Evolutionary conservation across 1,140 invertebrate genomes (phyloP).

Genomic region (Choristoneura fumiferana): DNA sequence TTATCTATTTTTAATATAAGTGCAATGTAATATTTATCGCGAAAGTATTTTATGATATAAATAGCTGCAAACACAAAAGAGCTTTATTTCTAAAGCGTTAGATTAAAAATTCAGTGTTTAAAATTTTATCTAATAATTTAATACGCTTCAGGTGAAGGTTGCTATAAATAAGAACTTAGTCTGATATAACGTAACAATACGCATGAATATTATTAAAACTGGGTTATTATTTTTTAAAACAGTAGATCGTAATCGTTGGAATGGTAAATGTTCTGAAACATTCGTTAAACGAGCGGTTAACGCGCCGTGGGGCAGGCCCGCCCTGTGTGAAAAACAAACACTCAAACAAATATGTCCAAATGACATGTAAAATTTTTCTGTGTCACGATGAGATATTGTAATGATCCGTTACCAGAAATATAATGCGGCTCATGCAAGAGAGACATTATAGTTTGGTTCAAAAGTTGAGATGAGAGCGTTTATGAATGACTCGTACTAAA

Average conservation of each 20-base stretch:
- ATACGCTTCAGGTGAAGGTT: too few relatives aligned
- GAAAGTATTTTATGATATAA: constrained; percentile 14
- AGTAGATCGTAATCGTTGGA: constrained; percentile 30
- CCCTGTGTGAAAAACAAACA: constrained; percentile 72
- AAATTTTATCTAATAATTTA: too few relatives aligned
- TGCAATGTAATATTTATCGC: constrained; percentile 22
- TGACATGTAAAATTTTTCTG: constrained; percentile 76
- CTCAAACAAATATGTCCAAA: constrained; percentile 65
- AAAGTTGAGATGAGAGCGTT: not conserved
- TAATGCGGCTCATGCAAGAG: constrained; percentile 65
- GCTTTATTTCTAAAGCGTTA: too few relatives aligned
- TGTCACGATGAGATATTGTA: constrained; percentile 76
- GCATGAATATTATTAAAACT: too few relatives aligned
- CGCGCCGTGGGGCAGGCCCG: constrained; percentile 52
- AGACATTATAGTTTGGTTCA: constrained; percentile 40
- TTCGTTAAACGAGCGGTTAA: constrained; percentile 42
- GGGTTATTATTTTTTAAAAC: not conserved
- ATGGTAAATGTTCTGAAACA: constrained; percentile 42
- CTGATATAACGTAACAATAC: too few relatives aligned
- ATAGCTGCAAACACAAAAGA: too few relatives aligned
- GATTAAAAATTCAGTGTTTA: too few relatives aligned
- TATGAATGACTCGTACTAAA: too few relatives aligned
- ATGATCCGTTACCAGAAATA: constrained; percentile 71
- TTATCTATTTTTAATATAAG: constrained; percentile 21
- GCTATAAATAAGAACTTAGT: too few relatives aligned